Base-by-base conservation (phyloP, 2,113 vertebrate genomes). In the Pachycephala philippinensis region DNA sequence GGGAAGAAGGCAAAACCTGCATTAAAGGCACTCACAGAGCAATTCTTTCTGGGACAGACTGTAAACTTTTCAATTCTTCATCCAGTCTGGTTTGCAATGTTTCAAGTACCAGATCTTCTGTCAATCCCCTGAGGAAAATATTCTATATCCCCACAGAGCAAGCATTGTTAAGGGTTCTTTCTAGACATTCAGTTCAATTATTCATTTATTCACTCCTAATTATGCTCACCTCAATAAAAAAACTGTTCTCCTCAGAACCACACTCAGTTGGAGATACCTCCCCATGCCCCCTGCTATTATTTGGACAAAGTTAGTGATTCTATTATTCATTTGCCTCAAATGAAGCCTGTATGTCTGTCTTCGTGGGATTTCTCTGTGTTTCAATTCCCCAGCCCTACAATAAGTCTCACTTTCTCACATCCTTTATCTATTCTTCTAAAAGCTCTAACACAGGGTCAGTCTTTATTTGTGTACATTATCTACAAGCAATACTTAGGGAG, bases 121-220 rank as follows among this genome's bases (percentile, higher is more conserved):
- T 93, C 93, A 87, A 75, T 92, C 61, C 88, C 86, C 68, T 60
- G 86, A 92, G 91, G 89, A 87, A 89, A 95, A 95, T 91, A 93
- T 54, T 80, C 89, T 11, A 0, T 66, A 56, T 78, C 56, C 64
- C 80, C 57, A 95, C 69, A 95, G 89, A 95, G 89, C 65, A 81
- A 54, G 86, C 72, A 91, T 86, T 95, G 72, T 95, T 91, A 75
- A 64, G 13, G 9, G 6, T 7, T 96, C 71, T 94, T 96, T 92
- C 79, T 77, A 93, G 82, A 92, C 82, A 88, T 92, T 94, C 82
- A 65, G 64, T 87, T 91, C 84, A 96, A 87, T 90, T 93, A 95
- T 94, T 95, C 94, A 97, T 95, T 95, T 95, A 97, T 93, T 95
- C 95, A 95, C 52, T 92, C 72, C 86, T 93, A 92, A 95, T 97